A percentile compares a stretch with the other conserved stretches of the same genome.
Evolutionary conservation across 2,797 vertebrate genomes (phyloP).

Genomic region (Lutjanus campechanus): DNA sequence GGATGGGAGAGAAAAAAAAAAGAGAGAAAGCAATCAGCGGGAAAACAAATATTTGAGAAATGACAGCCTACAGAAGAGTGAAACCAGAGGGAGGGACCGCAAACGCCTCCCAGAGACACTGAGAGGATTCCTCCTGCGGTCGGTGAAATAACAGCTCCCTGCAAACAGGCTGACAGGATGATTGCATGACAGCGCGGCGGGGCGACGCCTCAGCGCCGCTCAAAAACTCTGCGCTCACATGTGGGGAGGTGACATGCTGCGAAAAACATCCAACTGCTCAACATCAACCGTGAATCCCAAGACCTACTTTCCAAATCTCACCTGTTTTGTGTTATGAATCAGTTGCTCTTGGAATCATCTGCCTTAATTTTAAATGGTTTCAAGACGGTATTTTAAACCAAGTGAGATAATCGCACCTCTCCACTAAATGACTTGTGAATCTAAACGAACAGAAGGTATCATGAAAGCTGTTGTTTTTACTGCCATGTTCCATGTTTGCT

Average conservation of each 20-base stretch:
- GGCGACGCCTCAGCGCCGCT: slow-evolving; percentile 30
- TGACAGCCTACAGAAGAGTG: slow-evolving; percentile 56
- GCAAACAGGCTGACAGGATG: slow-evolving; percentile 59
- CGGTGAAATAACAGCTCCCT: slow-evolving; percentile 50
- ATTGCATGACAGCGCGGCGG: slow-evolving; percentile 44
- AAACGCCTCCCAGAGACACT: slow-evolving; percentile 45
- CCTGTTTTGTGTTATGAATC: background rate
- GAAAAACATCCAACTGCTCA: background rate
- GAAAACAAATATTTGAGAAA: slow-evolving; percentile 71
- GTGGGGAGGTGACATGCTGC: slow-evolving; percentile 4
- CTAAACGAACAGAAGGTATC: background rate
- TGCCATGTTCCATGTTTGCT: background rate
- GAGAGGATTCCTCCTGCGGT: slow-evolving; percentile 57
- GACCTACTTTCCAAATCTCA: background rate
- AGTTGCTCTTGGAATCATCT: background rate
- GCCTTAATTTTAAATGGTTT: background rate
- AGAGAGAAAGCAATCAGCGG: slow-evolving; percentile 33
- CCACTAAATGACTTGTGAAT: background rate
- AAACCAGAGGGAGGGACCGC: slow-evolving; percentile 54
- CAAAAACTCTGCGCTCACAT: slow-evolving; percentile 5
- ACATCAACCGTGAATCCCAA: background rate
- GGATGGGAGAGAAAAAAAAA: background rate
- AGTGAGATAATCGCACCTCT: background rate
- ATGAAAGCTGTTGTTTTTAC: background rate
- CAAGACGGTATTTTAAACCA: background rate